These are phyloP conservation scores for Brachymystax lenok DNA, from an alignment of 2,797 vertebrate species.

Conservation along the genomic window DNA sequence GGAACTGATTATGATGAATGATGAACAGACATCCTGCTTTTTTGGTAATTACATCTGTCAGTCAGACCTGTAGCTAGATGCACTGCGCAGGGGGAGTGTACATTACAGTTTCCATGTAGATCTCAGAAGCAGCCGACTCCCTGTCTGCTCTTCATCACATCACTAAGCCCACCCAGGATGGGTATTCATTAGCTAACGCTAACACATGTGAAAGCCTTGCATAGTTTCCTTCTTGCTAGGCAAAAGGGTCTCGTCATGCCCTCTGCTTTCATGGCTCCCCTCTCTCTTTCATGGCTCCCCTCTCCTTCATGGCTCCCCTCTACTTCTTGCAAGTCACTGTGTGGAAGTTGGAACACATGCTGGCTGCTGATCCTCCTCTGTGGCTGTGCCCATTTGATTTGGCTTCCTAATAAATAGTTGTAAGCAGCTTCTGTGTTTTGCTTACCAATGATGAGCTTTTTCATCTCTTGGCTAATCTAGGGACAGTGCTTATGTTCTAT, in stretches of 20 bases:
- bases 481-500: constrained; percentile 29
- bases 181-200: background rate
- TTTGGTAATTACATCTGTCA: too few species aligned
- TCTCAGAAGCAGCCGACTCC: background rate
- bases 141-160: too few species aligned
- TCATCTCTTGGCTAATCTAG: constrained; percentile 22
- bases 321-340: background rate
- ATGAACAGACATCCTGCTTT: too few species aligned
- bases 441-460: constrained; percentile 55
- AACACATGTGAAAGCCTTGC: background rate
- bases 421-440: constrained; percentile 42
- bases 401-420: constrained; percentile 59
- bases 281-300: background rate
- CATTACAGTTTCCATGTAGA: background rate
- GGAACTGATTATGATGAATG: too few species aligned
- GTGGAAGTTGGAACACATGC: constrained; percentile 25
- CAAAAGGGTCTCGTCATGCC: too few species aligned
- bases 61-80: too few species aligned
- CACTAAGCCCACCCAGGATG: background rate
- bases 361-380: constrained; percentile 32
- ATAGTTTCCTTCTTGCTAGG: background rate
- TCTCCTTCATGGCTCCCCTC: background rate
- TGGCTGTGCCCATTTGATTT: constrained; percentile 46
- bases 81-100: background rate
- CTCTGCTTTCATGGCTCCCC: too few species aligned